These are phyloP conservation scores for Chaenogobius annularis DNA, from an alignment of 2,113 vertebrate species.

Conservation along the genomic window DNA sequence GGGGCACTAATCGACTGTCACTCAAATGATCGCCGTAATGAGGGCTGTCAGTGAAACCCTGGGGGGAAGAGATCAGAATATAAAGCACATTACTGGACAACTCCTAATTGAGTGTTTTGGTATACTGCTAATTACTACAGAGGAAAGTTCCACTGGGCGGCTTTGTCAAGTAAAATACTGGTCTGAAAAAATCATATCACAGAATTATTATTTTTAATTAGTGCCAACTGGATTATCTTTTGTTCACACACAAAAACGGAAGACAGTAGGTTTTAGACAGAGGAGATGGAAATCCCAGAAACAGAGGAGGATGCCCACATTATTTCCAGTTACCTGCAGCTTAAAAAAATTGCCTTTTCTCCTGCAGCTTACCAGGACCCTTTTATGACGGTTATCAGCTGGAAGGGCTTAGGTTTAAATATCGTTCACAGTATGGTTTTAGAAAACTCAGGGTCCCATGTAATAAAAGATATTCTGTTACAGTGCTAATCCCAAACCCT, in stretches of 20 bases:
- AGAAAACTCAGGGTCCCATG: constrained; percentile 70
- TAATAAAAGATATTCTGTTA: constrained; percentile 78
- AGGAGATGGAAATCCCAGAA: constrained; percentile 15
- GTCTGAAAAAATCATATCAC: neutral
- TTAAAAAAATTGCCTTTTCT: constrained; percentile 68
- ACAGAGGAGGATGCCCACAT: constrained; percentile 55
- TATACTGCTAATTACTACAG: constrained; percentile 81
- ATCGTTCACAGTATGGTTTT: constrained; percentile 79
- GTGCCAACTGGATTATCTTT: neutral
- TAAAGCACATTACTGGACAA: constrained; percentile 88
- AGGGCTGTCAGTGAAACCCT: constrained; percentile 97
- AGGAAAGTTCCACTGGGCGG: constrained; percentile 71
- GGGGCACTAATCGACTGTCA: constrained; percentile 97
- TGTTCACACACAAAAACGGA: neutral
- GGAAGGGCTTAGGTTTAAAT: constrained; percentile 80
- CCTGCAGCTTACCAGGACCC: constrained; percentile 68
- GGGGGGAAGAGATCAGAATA: constrained; percentile 86
- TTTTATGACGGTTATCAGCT: constrained; percentile 80
- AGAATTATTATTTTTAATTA: neutral
- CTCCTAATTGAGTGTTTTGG: constrained; percentile 84
- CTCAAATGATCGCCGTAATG: constrained; percentile 98
- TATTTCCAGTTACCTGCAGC: constrained; percentile 63
- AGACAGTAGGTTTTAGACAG: neutral
- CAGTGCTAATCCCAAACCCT: constrained; percentile 76
- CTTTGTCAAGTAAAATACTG: constrained; percentile 54